These are phyloP conservation scores for Eulacestoma nigropectus DNA, from an alignment of 2,113 vertebrate species.

Conservation along the genomic window DNA sequence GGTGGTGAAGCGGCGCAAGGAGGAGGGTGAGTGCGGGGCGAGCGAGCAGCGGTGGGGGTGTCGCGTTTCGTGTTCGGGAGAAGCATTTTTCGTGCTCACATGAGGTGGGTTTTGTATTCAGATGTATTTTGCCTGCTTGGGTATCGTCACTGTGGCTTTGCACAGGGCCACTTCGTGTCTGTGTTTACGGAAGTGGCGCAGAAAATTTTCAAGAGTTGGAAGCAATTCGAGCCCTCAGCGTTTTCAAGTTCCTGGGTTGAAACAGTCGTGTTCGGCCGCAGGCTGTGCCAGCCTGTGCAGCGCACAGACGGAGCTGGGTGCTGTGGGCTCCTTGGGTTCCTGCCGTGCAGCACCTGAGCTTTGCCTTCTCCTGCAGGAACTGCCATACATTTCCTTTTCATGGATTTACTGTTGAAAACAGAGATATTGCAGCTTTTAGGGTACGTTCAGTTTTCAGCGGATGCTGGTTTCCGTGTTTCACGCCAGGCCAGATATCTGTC, in stretches of 20 bases:
- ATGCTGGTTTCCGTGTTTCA: neutral
- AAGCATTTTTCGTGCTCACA: rapidly evolving
- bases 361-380: neutral
- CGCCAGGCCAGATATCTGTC: too few relatives aligned
- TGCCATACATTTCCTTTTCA: rapidly evolving
- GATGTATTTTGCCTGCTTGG: rapidly evolving
- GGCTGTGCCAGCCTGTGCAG: rapidly evolving
- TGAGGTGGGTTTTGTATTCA: rapidly evolving
- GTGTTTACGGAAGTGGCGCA: too few relatives aligned
- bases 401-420: neutral
- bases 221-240: rapidly evolving
- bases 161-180: rapidly evolving
- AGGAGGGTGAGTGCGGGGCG: constrained; percentile 75
- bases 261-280: rapidly evolving
- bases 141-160: neutral
- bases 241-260: neutral
- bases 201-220: rapidly evolving
- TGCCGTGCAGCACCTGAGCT: rapidly evolving
- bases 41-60: neutral
- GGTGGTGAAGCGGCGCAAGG: constrained; percentile 83
- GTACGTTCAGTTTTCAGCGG: neutral
- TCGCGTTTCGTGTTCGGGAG: neutral
- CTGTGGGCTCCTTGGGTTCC: rapidly evolving
- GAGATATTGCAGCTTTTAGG: neutral
- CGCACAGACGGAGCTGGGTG: rapidly evolving